phyloP scores from a whole-genome alignment of 2,888 invertebrate species.

The Macropis europaea region DNA sequence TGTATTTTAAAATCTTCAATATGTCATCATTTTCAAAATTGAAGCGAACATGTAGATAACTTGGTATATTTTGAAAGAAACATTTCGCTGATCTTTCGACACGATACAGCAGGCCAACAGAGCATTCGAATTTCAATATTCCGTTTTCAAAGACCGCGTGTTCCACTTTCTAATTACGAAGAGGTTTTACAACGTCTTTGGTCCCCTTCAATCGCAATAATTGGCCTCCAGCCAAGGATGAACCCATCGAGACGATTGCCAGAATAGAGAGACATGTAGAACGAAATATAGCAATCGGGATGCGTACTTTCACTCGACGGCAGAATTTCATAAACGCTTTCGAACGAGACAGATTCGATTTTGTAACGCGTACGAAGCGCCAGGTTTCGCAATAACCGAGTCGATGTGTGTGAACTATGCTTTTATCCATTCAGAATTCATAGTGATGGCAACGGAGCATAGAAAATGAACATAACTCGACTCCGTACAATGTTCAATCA shows the following conservation, averaged over 20 bases:
- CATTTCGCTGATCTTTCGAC: no score
- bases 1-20: no score
- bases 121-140: slow-evolving; percentile 4
- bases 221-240: slow-evolving; percentile 54
- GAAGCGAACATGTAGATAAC: no score
- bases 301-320: slow-evolving; percentile 47
- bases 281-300: slow-evolving; percentile 26
- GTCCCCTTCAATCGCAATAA: slow-evolving; percentile 43
- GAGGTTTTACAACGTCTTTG: slow-evolving; percentile 54
- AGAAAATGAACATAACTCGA: no score
- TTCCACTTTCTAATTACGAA: slow-evolving; percentile 57
- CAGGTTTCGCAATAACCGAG: background rate
- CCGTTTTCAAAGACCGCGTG: background rate
- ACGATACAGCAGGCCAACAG: background rate
- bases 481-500: no score
- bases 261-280: slow-evolving; percentile 7
- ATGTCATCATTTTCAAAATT: no score
- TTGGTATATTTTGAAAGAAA: background rate
- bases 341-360: slow-evolving; percentile 11
- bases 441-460: no score
- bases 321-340: background rate
- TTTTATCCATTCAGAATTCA: no score
- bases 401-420: background rate
- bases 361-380: background rate
- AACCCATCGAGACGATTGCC: slow-evolving; percentile 1